Evolutionary conservation across 2,113 vertebrate genomes (phyloP), one percentile per base, ranked within the genome.

Genomic region (Petrocephalus zakoni): DNA sequence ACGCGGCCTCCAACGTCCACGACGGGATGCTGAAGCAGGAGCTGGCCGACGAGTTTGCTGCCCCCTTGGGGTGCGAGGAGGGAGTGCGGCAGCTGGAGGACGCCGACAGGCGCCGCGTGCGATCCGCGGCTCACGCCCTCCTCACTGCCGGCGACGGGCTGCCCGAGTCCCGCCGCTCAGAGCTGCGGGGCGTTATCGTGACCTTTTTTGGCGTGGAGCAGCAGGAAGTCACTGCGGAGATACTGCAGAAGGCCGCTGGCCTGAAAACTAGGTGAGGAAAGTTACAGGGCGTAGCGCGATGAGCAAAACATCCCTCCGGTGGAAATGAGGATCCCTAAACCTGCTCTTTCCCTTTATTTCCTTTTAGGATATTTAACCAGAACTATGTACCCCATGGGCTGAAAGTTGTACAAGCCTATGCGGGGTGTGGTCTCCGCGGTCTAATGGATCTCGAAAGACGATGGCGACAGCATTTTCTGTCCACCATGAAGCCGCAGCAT

Each of bases 391-490:
- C 98, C 1, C 98, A 99, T 0, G 98, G 98, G 47, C 96, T 98
- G 93, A 99, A 98, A 95, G 97, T 99, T 93, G 98, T 99, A 61
- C 96, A 93, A 49, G 93, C 93, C 3, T 95, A 96, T 21, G 95
- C 96, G 0, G 90, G 93, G 89, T 93, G 89, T 0, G 98, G 98
- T 75, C 95, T 99, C 86, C 94, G 89, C 17, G 96, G 97, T 78
- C 96, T 99, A 47, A 97, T 99, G 96, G 94, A 96, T 72, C 93
- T 99, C 95, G 98, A 99, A 94, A 95, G 96, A 37, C 97, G 96
- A 88, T 99, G 98, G 98, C 94, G 98, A 52, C 97, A 98, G 93
- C 98, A 99, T 92, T 99, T 99, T 93, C 95, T 99, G 93, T 94
- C 94, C 93, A 94, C 93, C 93, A 99, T 99, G 98, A 94, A 94